phyloP scores from a whole-genome alignment of 2,113 vertebrate species.

The Sinocyclocheilus anshuiensis region DNA sequence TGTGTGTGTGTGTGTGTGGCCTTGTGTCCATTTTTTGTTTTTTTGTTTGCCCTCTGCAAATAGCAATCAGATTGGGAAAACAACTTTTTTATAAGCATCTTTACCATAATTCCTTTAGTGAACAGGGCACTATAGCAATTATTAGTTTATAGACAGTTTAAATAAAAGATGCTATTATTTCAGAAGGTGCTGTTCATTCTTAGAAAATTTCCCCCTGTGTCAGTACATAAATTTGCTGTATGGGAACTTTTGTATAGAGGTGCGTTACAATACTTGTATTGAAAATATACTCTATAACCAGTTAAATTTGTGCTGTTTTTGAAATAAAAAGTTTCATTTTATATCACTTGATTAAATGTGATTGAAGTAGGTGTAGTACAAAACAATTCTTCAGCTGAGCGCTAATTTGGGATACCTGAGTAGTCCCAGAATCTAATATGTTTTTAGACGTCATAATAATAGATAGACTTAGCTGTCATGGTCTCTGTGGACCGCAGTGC shows the following conservation, averaged over 20 bases:
- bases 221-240: background rate
- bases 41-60: too few relatives aligned
- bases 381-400: background rate
- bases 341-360: background rate
- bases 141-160: background rate
- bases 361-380: background rate
- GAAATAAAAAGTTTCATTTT: background rate
- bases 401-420: background rate
- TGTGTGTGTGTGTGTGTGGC: too few relatives aligned
- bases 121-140: background rate
- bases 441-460: background rate
- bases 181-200: too few relatives aligned
- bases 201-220: too few relatives aligned
- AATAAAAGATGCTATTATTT: too few relatives aligned
- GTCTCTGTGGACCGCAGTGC: background rate
- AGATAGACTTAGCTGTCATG: slow-evolving; percentile 8
- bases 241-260: background rate
- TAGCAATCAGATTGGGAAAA: too few relatives aligned
- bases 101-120: background rate
- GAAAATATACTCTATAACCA: background rate
- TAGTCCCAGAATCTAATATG: slow-evolving; percentile 6
- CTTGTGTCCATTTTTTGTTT: too few relatives aligned
- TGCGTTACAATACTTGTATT: background rate
- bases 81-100: too few relatives aligned
- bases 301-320: background rate